Evolutionary conservation across 2,888 invertebrate species (phyloP).

Genomic region (Iselma pallidipennis): DNA sequence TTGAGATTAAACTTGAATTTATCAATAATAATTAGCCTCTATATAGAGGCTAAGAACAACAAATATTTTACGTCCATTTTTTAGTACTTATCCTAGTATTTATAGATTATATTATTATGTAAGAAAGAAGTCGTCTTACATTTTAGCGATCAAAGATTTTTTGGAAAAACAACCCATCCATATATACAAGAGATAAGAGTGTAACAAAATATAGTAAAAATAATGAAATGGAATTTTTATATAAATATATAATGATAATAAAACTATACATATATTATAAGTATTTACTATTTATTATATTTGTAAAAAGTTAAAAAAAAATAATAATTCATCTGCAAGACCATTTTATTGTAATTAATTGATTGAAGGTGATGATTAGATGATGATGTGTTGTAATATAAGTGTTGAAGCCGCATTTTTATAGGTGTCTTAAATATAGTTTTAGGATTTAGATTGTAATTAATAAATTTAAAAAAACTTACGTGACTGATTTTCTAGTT

Average conservation of each 20-base stretch:
- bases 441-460: conserved; percentile 41
- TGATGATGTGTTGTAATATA: conserved; percentile 52
- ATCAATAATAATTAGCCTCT: not conserved
- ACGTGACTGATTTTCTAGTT: conserved; percentile 48
- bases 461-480: conserved; percentile 21
- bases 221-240: conserved; percentile 41
- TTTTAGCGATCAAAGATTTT: not conserved
- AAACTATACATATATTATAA: too few species aligned
- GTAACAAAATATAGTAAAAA: conserved; percentile 26
- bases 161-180: too few species aligned
- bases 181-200: conserved; percentile 21
- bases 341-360: conserved; percentile 38
- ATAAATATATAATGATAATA: conserved; percentile 35
- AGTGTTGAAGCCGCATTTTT: conserved; percentile 49
- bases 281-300: conserved; percentile 40
- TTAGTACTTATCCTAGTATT: conserved; percentile 42
- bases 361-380: conserved; percentile 19
- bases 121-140: conserved; percentile 23
- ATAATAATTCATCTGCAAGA: conserved; percentile 36
- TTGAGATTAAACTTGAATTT: not conserved
- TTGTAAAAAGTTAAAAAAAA: conserved; percentile 50
- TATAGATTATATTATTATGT: conserved; percentile 23
- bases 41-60: conserved; percentile 25
- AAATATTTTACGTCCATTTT: conserved; percentile 47
- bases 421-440: conserved; percentile 51